Evolutionary conservation across 2,888 invertebrate genomes (phyloP).

Genomic region (Notodonta ziczac): DNA sequence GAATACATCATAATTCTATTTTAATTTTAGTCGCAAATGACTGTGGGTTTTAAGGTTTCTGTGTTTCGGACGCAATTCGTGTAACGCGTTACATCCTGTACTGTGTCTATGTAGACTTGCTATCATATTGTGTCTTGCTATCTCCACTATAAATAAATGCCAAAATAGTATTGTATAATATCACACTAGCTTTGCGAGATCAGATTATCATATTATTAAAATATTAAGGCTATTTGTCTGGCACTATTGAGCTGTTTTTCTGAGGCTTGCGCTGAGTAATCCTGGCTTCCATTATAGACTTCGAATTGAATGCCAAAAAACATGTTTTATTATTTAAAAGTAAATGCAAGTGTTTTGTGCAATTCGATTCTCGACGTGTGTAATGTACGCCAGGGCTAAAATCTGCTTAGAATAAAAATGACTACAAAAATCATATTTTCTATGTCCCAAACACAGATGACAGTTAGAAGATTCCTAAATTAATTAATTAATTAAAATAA

Average conservation of each 20-base stretch:
- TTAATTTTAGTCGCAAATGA: slow-evolving; percentile 33
- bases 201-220: too few relatives aligned
- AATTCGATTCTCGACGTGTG: too few relatives aligned
- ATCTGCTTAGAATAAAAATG: too few relatives aligned
- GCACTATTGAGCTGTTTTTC: too few relatives aligned
- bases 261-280: too few relatives aligned
- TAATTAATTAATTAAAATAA: slow-evolving; percentile 27
- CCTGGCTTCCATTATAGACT: too few relatives aligned
- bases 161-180: not conserved
- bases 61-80: slow-evolving; percentile 32
- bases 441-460: slow-evolving; percentile 36
- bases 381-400: too few relatives aligned
- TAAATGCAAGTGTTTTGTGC: too few relatives aligned
- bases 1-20: slow-evolving; percentile 37
- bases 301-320: too few relatives aligned
- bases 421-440: not conserved
- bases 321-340: too few relatives aligned
- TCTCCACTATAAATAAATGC: not conserved
- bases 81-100: not conserved
- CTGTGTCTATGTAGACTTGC: not conserved
- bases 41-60: slow-evolving; percentile 32
- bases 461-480: slow-evolving; percentile 45
- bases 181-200: too few relatives aligned
- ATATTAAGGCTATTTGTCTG: too few relatives aligned
- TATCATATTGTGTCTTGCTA: not conserved